Conservation (phyloP, 2,797 vertebrate genomes). For the Anguilla obscura region DNA sequence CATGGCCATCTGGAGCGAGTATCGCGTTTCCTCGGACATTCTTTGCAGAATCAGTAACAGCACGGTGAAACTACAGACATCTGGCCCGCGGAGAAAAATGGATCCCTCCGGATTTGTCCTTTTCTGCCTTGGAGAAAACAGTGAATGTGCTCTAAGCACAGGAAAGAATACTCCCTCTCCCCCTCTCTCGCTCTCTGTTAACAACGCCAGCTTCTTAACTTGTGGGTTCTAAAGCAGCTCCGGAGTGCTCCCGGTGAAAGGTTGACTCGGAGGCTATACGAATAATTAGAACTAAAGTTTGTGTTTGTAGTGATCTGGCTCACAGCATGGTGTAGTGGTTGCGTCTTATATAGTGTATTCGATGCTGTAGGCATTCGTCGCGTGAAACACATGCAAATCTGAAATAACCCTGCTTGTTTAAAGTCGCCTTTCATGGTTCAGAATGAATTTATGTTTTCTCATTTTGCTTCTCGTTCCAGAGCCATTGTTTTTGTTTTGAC, state of each 20-base stretch:
- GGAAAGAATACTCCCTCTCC: slow-evolving; percentile 48
- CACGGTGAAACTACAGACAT: slow-evolving; percentile 48
- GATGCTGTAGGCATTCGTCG: slow-evolving; percentile 27
- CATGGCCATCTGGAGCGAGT: slow-evolving; percentile 54
- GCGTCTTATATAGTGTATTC: slow-evolving; percentile 33
- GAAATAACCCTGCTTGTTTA: background rate
- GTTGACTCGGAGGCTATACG: slow-evolving; percentile 32
- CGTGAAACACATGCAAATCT: background rate
- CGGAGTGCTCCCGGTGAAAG: slow-evolving; percentile 39
- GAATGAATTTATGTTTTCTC: slow-evolving; percentile 27
- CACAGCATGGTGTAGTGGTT: background rate
- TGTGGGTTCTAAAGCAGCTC: slow-evolving; percentile 24
- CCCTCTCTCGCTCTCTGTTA: background rate
- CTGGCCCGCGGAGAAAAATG: slow-evolving; percentile 47
- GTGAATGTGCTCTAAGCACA: slow-evolving; percentile 47
- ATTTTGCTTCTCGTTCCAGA: background rate
- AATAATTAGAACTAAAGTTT: slow-evolving; percentile 7
- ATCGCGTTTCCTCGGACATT: slow-evolving; percentile 63
- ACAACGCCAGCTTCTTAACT: background rate
- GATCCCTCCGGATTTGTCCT: slow-evolving; percentile 40
- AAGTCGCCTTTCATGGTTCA: background rate
- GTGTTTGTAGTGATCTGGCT: slow-evolving; percentile 37
- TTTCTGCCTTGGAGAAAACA: slow-evolving; percentile 52
- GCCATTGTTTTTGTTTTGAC: background rate
- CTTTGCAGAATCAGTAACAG: slow-evolving; percentile 53